Conservation (phyloP, 2,797 vertebrate species). For the Psittacula derbiana region DNA sequence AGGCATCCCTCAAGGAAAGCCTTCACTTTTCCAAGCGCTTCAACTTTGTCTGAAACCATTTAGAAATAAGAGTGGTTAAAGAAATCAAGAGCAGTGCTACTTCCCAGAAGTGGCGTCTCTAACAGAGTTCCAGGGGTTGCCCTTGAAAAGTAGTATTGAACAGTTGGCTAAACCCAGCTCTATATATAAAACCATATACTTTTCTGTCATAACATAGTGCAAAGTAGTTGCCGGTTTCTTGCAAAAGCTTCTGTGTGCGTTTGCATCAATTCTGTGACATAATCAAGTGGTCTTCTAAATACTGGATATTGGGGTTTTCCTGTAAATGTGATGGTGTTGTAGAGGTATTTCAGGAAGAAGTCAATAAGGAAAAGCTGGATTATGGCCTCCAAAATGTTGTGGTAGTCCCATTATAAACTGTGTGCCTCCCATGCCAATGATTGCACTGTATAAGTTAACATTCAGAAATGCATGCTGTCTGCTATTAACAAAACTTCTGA, state of each 20-base stretch:
- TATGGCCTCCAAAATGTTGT: not conserved
- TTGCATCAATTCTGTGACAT: not conserved
- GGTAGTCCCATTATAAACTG: not conserved
- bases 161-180: not conserved
- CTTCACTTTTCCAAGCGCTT: not conserved
- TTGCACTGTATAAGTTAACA: not conserved
- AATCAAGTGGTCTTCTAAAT: not conserved
- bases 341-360: not conserved
- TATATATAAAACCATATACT: not conserved
- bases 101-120: not conserved
- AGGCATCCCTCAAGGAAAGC: not conserved
- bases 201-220: not conserved
- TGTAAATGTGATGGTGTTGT: not conserved
- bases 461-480: slow-evolving; percentile 17
- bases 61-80: not conserved
- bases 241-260: not conserved
- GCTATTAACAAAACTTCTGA: slow-evolving; percentile 37
- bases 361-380: not conserved
- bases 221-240: not conserved
- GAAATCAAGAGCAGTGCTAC: not conserved
- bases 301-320: rapidly evolving
- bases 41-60: not conserved
- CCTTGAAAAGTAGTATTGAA: not conserved
- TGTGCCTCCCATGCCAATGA: not conserved
- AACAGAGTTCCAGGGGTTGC: not conserved